A percentile compares a stretch with the other conserved stretches of the same genome.
Conservation (phyloP, 2,797 vertebrate species). For the Melanotaenia pygmaea region DNA sequence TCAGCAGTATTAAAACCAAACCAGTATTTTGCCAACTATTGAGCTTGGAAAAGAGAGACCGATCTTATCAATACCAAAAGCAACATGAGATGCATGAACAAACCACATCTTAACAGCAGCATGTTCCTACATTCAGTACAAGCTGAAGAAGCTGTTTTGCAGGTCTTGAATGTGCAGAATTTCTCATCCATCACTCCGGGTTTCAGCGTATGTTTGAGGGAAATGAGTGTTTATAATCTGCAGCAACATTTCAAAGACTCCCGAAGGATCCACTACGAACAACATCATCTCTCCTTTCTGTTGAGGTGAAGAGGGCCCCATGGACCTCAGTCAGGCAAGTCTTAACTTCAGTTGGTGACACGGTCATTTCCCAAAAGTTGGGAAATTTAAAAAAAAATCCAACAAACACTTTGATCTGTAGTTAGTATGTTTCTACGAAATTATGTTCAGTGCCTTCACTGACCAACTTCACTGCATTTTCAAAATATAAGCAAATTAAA, state of each 20-base stretch:
- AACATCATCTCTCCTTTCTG: constrained; percentile 51
- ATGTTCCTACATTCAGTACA: not conserved
- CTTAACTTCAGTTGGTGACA: no score
- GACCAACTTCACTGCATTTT: no score
- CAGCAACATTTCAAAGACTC: constrained; percentile 22
- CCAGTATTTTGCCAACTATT: not conserved
- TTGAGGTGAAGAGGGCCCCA: constrained; percentile 31
- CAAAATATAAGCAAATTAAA: no score
- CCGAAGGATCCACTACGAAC: constrained; percentile 19
- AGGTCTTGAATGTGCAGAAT: not conserved
- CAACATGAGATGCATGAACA: not conserved
- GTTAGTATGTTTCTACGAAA: no score
- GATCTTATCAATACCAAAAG: not conserved
- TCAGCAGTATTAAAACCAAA: constrained; percentile 10
- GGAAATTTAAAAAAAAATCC: no score
- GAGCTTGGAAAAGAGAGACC: not conserved
- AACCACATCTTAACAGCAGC: not conserved
- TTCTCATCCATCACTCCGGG: not conserved
- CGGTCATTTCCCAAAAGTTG: no score
- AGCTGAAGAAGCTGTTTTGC: not conserved
- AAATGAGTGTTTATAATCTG: constrained; percentile 47
- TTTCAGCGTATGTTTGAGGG: no score
- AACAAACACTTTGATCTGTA: no score
- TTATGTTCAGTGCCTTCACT: no score
- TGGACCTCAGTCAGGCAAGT: no score